phyloP scores from a whole-genome alignment of 2,113 vertebrate species.

The Zosterops hypoxanthus region DNA sequence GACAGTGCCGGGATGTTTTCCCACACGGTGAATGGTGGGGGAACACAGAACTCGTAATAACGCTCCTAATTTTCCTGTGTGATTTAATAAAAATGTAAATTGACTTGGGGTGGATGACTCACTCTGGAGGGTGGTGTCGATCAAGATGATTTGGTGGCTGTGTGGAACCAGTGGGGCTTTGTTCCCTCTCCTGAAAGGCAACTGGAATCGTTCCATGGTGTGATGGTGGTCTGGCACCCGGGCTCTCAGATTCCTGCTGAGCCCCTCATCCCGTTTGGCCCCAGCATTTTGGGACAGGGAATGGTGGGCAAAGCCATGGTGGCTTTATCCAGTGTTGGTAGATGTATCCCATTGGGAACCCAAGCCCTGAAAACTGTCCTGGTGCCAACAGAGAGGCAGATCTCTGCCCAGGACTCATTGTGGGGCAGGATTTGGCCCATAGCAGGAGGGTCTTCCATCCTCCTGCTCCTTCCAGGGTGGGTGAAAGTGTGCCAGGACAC shows the following conservation, averaged over 20 bases:
- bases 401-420: background rate
- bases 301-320: background rate
- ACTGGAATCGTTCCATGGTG: background rate
- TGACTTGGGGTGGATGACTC: conserved; percentile 13
- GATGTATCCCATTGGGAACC: background rate
- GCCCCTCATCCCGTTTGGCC: fast-evolving
- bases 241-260: background rate
- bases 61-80: conserved; percentile 69
- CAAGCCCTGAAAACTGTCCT: fast-evolving
- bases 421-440: background rate
- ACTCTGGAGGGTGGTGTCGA: conserved; percentile 36
- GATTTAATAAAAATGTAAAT: conserved; percentile 81
- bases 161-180: conserved; percentile 60
- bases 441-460: background rate
- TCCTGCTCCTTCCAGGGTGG: fast-evolving
- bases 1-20: conserved; percentile 23
- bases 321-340: background rate
- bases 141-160: conserved; percentile 47
- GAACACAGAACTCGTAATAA: conserved; percentile 6
- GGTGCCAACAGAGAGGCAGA: background rate
- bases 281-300: background rate
- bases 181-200: conserved; percentile 22
- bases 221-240: background rate
- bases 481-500: background rate
- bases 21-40: background rate